Evolutionary conservation across 2,113 vertebrate species (phyloP).

Genomic region (Hydrochoerus hydrochaeris): DNA sequence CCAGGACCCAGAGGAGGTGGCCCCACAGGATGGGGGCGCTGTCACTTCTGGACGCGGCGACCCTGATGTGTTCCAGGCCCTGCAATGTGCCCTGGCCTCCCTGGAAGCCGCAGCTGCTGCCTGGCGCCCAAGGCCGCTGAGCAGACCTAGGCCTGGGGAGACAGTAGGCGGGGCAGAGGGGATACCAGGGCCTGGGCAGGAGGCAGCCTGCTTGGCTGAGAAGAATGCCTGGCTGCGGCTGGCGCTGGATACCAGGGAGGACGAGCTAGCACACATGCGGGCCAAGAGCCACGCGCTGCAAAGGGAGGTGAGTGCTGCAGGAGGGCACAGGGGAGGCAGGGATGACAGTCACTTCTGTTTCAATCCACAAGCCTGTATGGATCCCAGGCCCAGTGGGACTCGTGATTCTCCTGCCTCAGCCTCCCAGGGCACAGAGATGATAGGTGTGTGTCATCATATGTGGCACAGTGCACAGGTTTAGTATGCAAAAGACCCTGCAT

Average conservation of each 20-base stretch:
- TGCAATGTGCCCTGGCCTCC: constrained; percentile 89
- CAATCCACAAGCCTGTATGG: too few relatives aligned
- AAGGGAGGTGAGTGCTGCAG: constrained; percentile 80
- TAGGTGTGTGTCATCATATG: not conserved
- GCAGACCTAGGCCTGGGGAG: not conserved
- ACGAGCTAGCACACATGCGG: constrained; percentile 82
- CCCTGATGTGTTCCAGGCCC: constrained; percentile 84
- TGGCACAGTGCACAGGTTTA: not conserved
- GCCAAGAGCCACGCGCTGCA: constrained; percentile 88
- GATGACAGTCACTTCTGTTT: not conserved
- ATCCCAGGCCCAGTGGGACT: not conserved
- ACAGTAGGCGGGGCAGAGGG: not conserved
- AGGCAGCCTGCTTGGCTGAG: constrained; percentile 75
- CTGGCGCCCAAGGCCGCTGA: constrained; percentile 81
- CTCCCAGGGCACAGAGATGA: not conserved
- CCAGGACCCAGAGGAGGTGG: not conserved
- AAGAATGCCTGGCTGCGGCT: constrained; percentile 83
- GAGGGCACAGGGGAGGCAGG: rapidly evolving
- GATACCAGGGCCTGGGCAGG: constrained; percentile 74
- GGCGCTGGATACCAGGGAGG: constrained; percentile 80
- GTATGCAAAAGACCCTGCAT: not conserved
- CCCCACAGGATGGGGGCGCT: not conserved
- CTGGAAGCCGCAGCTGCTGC: constrained; percentile 89
- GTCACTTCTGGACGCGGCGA: not conserved
- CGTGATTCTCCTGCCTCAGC: not conserved